Evolutionary conservation across 2,888 invertebrate species (phyloP).

Genomic region (Hemaris fuciformis): DNA sequence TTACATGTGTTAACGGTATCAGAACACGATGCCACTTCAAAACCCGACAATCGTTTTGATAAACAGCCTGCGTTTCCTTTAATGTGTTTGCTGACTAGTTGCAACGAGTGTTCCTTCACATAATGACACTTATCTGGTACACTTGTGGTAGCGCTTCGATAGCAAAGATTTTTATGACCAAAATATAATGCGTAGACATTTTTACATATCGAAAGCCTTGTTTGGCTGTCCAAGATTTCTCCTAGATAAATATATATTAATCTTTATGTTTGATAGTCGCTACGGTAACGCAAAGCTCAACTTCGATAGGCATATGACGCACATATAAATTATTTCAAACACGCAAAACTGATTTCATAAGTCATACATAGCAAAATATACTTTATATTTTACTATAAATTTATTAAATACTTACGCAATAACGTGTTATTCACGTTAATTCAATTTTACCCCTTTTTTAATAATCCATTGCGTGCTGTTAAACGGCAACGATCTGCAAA

Average conservation of each 20-base stretch:
- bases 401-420: not conserved
- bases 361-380: no score
- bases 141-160: constrained; percentile 27
- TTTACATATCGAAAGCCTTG: not conserved
- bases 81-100: constrained; percentile 55
- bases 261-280: not conserved
- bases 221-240: not conserved
- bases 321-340: no score
- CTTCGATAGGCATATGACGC: no score
- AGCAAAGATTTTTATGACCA: constrained; percentile 38
- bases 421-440: not conserved
- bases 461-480: not conserved
- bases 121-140: constrained; percentile 43
- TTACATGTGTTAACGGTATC: constrained; percentile 75
- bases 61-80: constrained; percentile 61
- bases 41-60: constrained; percentile 58
- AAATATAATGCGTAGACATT: constrained; percentile 15
- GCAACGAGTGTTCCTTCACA: constrained; percentile 37
- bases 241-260: not conserved
- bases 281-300: not conserved
- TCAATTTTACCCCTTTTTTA: not conserved
- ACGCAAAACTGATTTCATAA: no score
- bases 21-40: constrained; percentile 69
- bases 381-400: no score
- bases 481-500: not conserved